Base-by-base conservation (phyloP, 2,888 invertebrate species). In the Tethea ocularis region DNA sequence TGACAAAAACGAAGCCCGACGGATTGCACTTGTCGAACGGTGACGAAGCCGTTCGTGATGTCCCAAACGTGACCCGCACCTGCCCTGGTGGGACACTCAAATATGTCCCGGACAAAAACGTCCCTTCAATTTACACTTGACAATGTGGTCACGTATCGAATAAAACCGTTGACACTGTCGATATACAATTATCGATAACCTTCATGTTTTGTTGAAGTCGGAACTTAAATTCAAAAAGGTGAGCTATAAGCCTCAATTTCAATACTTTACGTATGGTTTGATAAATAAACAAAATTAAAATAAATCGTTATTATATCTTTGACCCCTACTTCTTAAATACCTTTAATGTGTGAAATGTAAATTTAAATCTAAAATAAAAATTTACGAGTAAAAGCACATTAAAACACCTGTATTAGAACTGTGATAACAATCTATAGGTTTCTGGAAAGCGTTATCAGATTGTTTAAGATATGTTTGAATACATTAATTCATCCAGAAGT, bases 21-120 rank as follows among this genome's bases (percentile, higher is more conserved):
- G 61, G 64, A 69, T 67, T 62, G 59, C 74, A 79, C 80, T 77
- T 78, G 80, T 74, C 74, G 65, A 68, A 59, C 61, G 56, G 56
- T 74, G 79, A 75, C 74, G 67, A 58, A 67, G 74, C 76, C 69
- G 59, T 64, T 74, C 72, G 71, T 72, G 73, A 72, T 46, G 20
- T 46, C 46, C 46, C 20, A 61, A 70, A 81, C 84, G 83, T 86
- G 86, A 84, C 84, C 82, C 69, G 74, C 83, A 84, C 85, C 86
- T 77, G 71, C 64, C 65, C 57, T 56, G 56, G 46, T 64, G 64
- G 64, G 71, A 74, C 76, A 71, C 71, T 63, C 63, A 77, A 73
- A 79, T 76, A 83, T 80, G 77, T 77, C 72, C 62, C 64, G 57
- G 64, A 70, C 72, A 72, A 71, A 72, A 73, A 75, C 65, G 23